Evolutionary conservation across 2,113 vertebrate species (phyloP).

Genomic region (Aleadryas rufinucha): DNA sequence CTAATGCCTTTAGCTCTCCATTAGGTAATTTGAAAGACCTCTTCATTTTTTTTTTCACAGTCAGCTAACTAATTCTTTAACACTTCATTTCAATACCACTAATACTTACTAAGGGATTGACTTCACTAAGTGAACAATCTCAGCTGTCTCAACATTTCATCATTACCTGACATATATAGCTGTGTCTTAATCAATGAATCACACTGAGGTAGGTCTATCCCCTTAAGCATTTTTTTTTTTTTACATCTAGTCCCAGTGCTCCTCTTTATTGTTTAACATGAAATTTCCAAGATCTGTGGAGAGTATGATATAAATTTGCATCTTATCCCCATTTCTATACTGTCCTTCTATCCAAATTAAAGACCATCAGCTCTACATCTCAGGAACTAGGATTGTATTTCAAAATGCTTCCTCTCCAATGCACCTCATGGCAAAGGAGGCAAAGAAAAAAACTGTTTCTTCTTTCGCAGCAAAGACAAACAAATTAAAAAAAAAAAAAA

Average conservation of each 20-base stretch:
- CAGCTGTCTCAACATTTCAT: slow-evolving; percentile 60
- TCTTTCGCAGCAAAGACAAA: background rate
- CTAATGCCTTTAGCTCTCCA: slow-evolving; percentile 59
- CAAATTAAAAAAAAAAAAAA: too few species aligned
- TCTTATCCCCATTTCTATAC: background rate
- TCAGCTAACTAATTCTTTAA: slow-evolving; percentile 60
- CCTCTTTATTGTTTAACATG: background rate
- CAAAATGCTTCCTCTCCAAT: background rate
- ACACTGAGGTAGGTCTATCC: background rate
- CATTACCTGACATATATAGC: slow-evolving; percentile 7
- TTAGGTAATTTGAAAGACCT: slow-evolving; percentile 58
- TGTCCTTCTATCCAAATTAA: background rate
- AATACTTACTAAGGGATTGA: slow-evolving; percentile 52
- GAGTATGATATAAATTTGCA: background rate
- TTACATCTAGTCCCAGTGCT: background rate
- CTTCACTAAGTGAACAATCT: slow-evolving; percentile 59
- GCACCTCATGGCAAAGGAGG: background rate
- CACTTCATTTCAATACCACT: slow-evolving; percentile 53
- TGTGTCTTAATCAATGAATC: slow-evolving; percentile 36
- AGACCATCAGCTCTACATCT: background rate
- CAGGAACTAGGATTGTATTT: background rate
- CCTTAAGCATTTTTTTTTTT: background rate
- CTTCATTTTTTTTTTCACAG: slow-evolving; percentile 41
- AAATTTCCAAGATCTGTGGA: background rate
- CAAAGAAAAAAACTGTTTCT: background rate